Conservation (phyloP, 2,888 invertebrate species). For the Dicranocentrus wangi region DNA sequence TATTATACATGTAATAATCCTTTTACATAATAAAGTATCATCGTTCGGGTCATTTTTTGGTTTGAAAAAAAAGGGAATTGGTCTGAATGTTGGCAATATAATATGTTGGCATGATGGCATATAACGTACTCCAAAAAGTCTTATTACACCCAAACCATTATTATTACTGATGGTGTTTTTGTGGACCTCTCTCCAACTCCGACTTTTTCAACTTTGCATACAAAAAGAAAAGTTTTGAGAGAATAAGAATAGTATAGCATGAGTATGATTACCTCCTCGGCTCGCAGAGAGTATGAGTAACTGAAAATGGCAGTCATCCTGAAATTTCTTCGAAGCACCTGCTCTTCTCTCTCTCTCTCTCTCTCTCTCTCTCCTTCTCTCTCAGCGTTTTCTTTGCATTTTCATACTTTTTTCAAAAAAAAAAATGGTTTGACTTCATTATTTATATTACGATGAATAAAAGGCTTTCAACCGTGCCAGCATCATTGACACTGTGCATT, state of each 20-base stretch:
- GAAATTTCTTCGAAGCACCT: constrained; percentile 65
- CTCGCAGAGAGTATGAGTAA: constrained; percentile 41
- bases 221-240: too few species aligned
- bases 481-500: constrained; percentile 60
- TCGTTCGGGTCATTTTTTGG: constrained; percentile 39
- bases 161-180: neutral
- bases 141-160: constrained; percentile 30
- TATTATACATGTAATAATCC: constrained; percentile 13
- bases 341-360: constrained; percentile 14
- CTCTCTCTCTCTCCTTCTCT: neutral
- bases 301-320: constrained; percentile 42
- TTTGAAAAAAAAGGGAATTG: constrained; percentile 26
- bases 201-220: neutral
- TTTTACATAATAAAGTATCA: constrained; percentile 38
- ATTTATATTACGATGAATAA: constrained; percentile 59
- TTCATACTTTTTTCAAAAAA: constrained; percentile 43
- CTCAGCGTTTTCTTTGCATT: constrained; percentile 46
- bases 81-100: constrained; percentile 22
- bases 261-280: too few species aligned
- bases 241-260: too few species aligned
- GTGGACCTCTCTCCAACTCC: neutral
- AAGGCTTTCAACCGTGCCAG: constrained; percentile 60
- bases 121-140: neutral
- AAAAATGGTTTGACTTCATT: constrained; percentile 53
- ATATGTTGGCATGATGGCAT: constrained; percentile 13